Percentiles rank a stretch among this genome's conserved stretches.
Evolutionary conservation across 2,888 invertebrate species (phyloP).

Genomic region (Lepidonotus clava): DNA sequence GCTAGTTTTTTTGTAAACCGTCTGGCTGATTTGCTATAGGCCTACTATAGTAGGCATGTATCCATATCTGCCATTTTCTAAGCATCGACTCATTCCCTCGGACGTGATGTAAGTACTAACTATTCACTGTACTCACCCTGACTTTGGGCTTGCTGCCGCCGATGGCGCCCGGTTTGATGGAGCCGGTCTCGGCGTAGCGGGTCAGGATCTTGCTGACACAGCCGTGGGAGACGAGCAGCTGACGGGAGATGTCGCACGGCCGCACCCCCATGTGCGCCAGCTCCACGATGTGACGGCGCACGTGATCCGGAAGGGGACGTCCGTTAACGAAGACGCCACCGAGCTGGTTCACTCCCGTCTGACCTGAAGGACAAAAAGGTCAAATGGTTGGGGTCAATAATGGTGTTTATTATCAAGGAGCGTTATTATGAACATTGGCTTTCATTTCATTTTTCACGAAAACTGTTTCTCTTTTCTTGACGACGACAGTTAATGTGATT

Average conservation of each 20-base stretch:
- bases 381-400: background rate
- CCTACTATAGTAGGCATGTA: no score
- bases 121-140: conserved; percentile 68
- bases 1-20: no score
- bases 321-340: conserved; percentile 99
- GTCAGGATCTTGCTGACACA: conserved; percentile 98
- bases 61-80: no score
- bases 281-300: conserved; percentile 95
- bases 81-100: no score
- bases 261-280: conserved; percentile 95
- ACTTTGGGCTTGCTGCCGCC: conserved; percentile 98
- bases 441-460: no score
- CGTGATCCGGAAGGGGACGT: conserved; percentile 96
- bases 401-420: no score
- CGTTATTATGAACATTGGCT: no score
- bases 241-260: conserved; percentile 97
- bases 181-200: conserved; percentile 97
- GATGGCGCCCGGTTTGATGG: conserved; percentile 95
- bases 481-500: no score
- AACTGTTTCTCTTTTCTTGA: no score
- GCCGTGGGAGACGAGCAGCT: conserved; percentile 96
- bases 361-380: conserved; percentile 76
- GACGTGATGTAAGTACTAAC: no score
- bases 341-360: conserved; percentile 97
- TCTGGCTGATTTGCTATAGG: no score